Percentiles rank a stretch among this genome's conserved stretches.
These are phyloP conservation scores for Dichetophora obliterata DNA, from an alignment of 2,888 invertebrate species.

Conservation along the genomic window DNA sequence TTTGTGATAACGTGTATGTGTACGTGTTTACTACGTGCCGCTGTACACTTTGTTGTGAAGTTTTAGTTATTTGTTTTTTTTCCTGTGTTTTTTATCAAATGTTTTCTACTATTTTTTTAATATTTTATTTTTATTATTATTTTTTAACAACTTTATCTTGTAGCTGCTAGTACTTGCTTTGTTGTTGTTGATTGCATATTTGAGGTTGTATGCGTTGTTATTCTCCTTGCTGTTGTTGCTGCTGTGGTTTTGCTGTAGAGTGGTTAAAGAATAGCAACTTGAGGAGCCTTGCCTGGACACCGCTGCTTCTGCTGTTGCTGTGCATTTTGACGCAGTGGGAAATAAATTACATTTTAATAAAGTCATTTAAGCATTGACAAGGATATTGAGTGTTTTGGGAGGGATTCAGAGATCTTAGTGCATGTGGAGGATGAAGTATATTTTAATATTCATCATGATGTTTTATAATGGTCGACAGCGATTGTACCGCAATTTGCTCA, in stretches of 20 bases:
- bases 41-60: background rate
- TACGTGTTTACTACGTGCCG: background rate
- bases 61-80: background rate
- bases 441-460: too few species aligned
- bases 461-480: too few species aligned
- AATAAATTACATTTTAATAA: slow-evolving; percentile 34
- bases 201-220: slow-evolving; percentile 1
- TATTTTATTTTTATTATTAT: background rate
- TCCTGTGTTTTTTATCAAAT: background rate
- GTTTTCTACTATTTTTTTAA: background rate
- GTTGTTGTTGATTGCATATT: slow-evolving; percentile 14
- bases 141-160: background rate
- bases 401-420: too few species aligned
- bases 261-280: background rate
- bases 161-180: background rate
- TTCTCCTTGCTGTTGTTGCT: background rate
- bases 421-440: too few species aligned
- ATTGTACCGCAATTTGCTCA: too few species aligned
- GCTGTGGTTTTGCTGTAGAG: background rate
- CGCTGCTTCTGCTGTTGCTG: background rate
- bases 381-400: slow-evolving; percentile 1
- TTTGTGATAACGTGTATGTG: too few species aligned
- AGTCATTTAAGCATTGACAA: slow-evolving; percentile 36
- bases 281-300: background rate
- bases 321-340: slow-evolving; percentile 16